Percentiles rank a stretch among this genome's conserved stretches.
phyloP scores from a whole-genome alignment of 2,797 vertebrate species.

The Pseudomugil tenellus region DNA sequence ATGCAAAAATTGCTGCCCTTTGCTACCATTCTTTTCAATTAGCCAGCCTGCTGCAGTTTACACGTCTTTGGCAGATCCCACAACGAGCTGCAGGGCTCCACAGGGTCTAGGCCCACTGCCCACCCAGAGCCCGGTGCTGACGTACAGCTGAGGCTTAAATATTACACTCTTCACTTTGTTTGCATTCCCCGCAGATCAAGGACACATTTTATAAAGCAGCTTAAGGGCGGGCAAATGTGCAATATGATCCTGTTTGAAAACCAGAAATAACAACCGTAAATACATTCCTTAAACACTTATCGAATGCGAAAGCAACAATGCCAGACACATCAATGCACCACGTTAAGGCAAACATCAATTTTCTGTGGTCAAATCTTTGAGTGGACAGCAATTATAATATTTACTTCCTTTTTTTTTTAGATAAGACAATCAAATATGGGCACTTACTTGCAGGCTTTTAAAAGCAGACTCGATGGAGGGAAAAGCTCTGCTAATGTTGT shows the following conservation, averaged over 20 bases:
- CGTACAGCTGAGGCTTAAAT: constrained; percentile 62
- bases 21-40: constrained; percentile 57
- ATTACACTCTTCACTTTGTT: constrained; percentile 71
- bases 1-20: constrained; percentile 40
- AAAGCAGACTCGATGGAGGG: constrained; percentile 89
- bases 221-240: constrained; percentile 32
- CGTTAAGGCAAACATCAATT: background rate
- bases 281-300: constrained; percentile 23
- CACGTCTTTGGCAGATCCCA: constrained; percentile 65
- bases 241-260: constrained; percentile 38
- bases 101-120: constrained; percentile 71
- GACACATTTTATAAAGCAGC: constrained; percentile 63
- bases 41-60: constrained; percentile 65
- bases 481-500: constrained; percentile 92
- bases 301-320: constrained; percentile 1
- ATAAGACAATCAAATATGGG: background rate
- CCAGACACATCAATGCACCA: background rate
- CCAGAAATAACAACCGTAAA: constrained; percentile 34
- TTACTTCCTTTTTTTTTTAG: background rate
- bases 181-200: constrained; percentile 77
- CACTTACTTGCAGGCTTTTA: constrained; percentile 92
- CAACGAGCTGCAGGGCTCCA: constrained; percentile 68
- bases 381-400: background rate
- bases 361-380: background rate
- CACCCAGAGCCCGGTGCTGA: constrained; percentile 65